A percentile compares a stretch with the other conserved stretches of the same genome.
These are phyloP conservation scores for Arbacia lixula DNA, from an alignment of 53 echinoderm and acorn worm genomes.

Conservation along the genomic window DNA sequence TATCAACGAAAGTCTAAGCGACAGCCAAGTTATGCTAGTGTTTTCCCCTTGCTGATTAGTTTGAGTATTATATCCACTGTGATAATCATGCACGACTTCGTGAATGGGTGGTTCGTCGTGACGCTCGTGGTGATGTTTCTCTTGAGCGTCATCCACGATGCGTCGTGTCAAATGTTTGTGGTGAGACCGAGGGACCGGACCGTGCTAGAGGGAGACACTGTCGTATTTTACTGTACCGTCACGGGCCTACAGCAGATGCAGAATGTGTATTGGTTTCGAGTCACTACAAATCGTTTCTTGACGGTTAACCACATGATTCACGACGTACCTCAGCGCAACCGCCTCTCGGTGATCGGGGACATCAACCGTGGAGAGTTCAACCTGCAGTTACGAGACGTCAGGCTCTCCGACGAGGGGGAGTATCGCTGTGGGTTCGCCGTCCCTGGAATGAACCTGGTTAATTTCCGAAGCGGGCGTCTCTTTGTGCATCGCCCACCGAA, in stretches of 20 bases:
- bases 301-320: conserved; percentile 40
- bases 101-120: no score
- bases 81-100: no score
- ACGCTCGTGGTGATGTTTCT: no score
- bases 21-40: no score
- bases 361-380: conserved; percentile 34
- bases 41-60: no score
- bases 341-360: conserved; percentile 54
- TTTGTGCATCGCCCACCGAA: conserved; percentile 55
- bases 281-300: conserved; percentile 37
- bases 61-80: no score
- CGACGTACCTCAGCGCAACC: conserved; percentile 28
- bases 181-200: conserved; percentile 41
- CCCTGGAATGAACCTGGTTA: not conserved
- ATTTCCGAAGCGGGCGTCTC: conserved; percentile 22
- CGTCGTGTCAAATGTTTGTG: conserved; percentile 14
- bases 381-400: conserved; percentile 58
- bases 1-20: no score
- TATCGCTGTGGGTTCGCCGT: conserved; percentile 67
- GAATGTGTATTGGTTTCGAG: conserved; percentile 65
- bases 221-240: conserved; percentile 61
- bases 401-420: conserved; percentile 54
- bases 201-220: conserved; percentile 58
- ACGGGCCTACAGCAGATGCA: conserved; percentile 33
- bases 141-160: conserved; percentile 8